Conservation (phyloP, 2,888 invertebrate species). For the Apodemia duryi region DNA sequence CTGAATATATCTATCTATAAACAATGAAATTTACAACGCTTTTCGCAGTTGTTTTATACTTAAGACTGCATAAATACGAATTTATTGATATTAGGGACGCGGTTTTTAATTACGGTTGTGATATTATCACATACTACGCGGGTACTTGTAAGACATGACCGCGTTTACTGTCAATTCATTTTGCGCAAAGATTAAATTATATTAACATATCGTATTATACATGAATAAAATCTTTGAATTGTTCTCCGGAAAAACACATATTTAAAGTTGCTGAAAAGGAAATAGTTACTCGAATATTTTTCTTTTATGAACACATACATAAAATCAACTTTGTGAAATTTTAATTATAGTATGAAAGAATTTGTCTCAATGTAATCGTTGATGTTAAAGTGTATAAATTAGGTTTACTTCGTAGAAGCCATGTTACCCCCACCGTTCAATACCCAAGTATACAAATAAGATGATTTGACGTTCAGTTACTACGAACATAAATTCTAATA, state of each 20-base stretch:
- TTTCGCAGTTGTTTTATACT: slow-evolving; percentile 16
- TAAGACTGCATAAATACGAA: slow-evolving; percentile 32
- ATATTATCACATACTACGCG: slow-evolving; percentile 26
- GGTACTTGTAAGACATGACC: slow-evolving; percentile 23
- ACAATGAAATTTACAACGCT: slow-evolving; percentile 28
- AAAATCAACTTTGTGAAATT: background rate
- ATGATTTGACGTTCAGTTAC: background rate
- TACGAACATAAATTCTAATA: background rate
- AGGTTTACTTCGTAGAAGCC: background rate
- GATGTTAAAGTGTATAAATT: slow-evolving; percentile 5
- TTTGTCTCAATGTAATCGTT: background rate
- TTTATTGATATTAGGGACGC: slow-evolving; percentile 36
- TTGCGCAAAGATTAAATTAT: slow-evolving; percentile 15
- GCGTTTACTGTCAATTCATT: slow-evolving; percentile 28
- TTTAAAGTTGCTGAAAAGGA: background rate
- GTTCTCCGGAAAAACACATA: slow-evolving; percentile 19
- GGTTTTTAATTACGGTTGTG: slow-evolving; percentile 27
- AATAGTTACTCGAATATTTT: slow-evolving; percentile 5
- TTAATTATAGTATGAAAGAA: background rate
- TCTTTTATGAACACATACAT: background rate
- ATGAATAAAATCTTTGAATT: background rate
- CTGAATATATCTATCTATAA: slow-evolving; percentile 29
- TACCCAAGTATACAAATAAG: background rate
- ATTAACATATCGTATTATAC: background rate
- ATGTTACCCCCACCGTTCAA: slow-evolving; percentile 1